A percentile compares a stretch with the other conserved stretches of the same genome.
Evolutionary conservation across 2,113 vertebrate species (phyloP).

Genomic region (Podarcis cretensis): DNA sequence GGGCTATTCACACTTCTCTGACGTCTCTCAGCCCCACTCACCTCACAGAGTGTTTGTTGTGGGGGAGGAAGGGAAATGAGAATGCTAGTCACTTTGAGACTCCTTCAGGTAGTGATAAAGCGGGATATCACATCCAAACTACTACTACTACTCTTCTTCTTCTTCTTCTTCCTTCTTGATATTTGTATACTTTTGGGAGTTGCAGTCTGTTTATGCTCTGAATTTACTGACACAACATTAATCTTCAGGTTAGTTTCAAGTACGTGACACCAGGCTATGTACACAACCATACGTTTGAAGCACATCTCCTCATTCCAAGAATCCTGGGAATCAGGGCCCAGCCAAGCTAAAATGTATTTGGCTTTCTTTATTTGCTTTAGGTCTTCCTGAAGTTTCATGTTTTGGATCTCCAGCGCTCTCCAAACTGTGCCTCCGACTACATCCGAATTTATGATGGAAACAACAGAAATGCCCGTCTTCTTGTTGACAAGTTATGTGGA

Average conservation of each 20-base stretch:
- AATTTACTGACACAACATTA: neutral
- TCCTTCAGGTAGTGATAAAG: no score
- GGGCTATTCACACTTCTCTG: no score
- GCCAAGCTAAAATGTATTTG: neutral
- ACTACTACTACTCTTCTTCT: no score
- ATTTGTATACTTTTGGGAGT: neutral
- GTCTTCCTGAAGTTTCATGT: conserved; percentile 67
- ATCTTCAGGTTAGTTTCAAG: neutral
- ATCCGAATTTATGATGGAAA: conserved; percentile 66
- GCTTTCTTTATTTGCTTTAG: conserved; percentile 50
- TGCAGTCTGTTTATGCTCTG: neutral
- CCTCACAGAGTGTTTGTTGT: no score
- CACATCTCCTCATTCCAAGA: no score
- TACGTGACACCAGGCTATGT: neutral
- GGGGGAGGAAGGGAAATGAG: no score
- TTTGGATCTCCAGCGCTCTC: conserved; percentile 64
- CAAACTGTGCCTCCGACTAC: conserved; percentile 67
- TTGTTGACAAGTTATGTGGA: conserved; percentile 68
- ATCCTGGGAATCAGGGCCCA: neutral
- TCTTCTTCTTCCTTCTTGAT: neutral
- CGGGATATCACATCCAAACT: no score
- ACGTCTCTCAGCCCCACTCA: no score
- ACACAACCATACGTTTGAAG: no score
- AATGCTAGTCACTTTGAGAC: no score
- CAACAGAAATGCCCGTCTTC: conserved; percentile 61